Evolutionary conservation across 2,113 vertebrate species (phyloP).

Genomic region (Colius striatus): DNA sequence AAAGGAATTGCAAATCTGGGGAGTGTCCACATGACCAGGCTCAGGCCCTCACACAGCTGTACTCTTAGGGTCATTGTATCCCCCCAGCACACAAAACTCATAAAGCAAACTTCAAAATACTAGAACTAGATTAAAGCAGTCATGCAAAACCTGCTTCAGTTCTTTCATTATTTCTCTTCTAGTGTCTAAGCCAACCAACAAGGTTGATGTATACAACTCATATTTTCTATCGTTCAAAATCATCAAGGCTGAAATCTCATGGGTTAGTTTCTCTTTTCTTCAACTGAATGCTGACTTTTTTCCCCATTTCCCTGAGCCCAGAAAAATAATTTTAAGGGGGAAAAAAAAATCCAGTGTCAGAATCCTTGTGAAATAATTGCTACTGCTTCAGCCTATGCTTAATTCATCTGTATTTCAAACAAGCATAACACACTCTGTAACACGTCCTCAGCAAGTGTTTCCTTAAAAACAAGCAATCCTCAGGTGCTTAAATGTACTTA

Average conservation of each 20-base stretch:
- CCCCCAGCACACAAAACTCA: not conserved
- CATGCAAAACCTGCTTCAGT: not conserved
- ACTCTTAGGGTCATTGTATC: not conserved
- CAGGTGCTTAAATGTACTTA: not conserved
- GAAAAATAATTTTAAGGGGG: not conserved
- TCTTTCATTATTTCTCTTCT: not conserved
- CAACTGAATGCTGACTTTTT: not conserved
- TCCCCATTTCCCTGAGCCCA: not conserved
- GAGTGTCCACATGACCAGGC: too few species aligned
- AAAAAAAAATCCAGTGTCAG: not conserved
- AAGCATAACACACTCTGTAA: not conserved
- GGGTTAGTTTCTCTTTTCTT: not conserved
- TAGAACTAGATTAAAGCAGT: not conserved
- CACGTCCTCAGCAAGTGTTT: not conserved
- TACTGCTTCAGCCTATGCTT: not conserved
- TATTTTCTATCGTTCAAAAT: not conserved
- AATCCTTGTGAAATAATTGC: not conserved
- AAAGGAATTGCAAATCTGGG: not conserved
- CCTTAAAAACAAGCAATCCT: not conserved
- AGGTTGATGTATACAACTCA: rapidly evolving
- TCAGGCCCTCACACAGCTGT: not conserved
- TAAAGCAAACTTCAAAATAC: not conserved
- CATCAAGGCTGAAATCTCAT: not conserved
- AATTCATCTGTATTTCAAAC: not conserved
- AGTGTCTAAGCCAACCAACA: not conserved